phyloP scores from a whole-genome alignment of 2,797 vertebrate genomes.

The Valencia hispanica region DNA sequence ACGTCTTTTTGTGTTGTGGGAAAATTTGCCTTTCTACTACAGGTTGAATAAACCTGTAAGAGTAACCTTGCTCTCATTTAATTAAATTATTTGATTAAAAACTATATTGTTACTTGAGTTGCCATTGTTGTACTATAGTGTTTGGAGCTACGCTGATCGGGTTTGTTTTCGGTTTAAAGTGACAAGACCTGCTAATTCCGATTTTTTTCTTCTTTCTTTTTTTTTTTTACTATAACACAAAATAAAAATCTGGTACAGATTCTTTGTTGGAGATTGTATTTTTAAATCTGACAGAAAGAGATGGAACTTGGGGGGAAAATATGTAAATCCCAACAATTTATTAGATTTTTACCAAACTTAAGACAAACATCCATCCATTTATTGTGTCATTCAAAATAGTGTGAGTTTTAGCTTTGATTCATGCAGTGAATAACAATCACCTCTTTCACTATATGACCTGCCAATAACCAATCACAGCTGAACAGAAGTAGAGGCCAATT shows the following conservation, averaged over 20 bases:
- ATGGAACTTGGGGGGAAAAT: no score
- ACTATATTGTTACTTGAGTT: no score
- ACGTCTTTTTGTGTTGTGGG: slow-evolving; percentile 30
- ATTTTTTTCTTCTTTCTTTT: background rate
- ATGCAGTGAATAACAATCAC: background rate
- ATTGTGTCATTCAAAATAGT: no score
- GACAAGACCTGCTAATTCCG: background rate
- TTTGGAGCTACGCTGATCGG: background rate
- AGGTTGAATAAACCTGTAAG: background rate
- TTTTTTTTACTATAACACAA: background rate
- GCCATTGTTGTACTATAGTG: background rate
- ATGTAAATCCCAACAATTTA: background rate
- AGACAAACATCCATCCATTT: background rate
- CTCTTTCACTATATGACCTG: background rate
- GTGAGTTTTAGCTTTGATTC: background rate
- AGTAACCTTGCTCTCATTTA: background rate
- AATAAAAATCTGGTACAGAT: background rate
- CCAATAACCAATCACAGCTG: background rate
- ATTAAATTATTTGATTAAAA: no score
- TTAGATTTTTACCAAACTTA: background rate
- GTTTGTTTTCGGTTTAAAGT: background rate
- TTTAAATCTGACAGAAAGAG: background rate
- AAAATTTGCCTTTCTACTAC: background rate
- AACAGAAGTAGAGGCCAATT: background rate
- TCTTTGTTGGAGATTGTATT: background rate